Evolutionary conservation across 2,888 invertebrate genomes (phyloP), one percentile per base, ranked within the genome.

Genomic region (Empis stercorea): DNA sequence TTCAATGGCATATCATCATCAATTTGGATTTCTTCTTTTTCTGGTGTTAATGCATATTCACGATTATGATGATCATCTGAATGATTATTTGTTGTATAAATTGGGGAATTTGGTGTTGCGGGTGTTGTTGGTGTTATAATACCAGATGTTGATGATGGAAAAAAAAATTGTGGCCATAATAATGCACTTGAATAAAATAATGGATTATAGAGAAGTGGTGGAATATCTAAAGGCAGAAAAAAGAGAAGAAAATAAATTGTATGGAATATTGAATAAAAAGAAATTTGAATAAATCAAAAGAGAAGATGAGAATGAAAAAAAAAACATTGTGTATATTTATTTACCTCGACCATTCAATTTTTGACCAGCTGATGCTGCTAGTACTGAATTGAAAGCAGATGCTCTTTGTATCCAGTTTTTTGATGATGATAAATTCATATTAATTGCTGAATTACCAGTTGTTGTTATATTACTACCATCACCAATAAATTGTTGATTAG

Each of bases 1-100:
- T 91, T 89, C 43, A 91, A 65, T 0, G 91, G 89, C 55, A 81
- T 76, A 54, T 89, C 88, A 55, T 87, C 40, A 14, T 40, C 27
- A 27, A 14, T 40, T 9, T n/a, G 30, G 1, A 38, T 11, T 20
- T 68, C 68, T 43, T 69, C 70, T 54, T 66, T 66, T 52, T 69
- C 69, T 3, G 69, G 70, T 4, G 68, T 69, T 32, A 67, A 52
- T 1, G 66, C 62, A 45, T 58, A 68, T 17, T 58, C 57, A 10
- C 59, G 51, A 52, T 63, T 63, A 32, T 63, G 57, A 36, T 39
- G 3, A 9, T 10, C 14, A 14, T 20, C 27, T 13, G 2, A 27
- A n/a, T 34, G 13, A 34, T 49, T 54, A 41, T 59, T 61, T 1
- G 54, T 46, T 16, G 59, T 54, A 14, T 58, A 59, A 17, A 55